Base-by-base conservation (phyloP, 2,113 vertebrate species). In the Entomyzon cyanotis region DNA sequence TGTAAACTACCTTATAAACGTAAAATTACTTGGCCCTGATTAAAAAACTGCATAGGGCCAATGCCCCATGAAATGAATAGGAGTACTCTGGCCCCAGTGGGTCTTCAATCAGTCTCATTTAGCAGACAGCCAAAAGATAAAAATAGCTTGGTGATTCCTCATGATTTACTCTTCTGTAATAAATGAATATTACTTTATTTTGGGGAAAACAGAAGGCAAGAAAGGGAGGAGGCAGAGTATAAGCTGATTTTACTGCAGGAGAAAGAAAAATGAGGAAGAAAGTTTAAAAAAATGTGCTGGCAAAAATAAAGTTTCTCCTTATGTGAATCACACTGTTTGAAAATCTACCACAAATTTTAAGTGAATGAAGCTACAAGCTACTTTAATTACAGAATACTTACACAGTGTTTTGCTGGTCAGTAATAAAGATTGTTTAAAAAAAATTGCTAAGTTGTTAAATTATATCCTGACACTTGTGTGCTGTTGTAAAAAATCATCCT, bases 401-500 rank as follows among this genome's bases (percentile, higher is more conserved):
- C 27, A 47, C 11, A 87, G 23, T 56, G 9, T 78, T 97, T 96
- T 80, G 7, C 15, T 75, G 35, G 88, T 90, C 21, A 71, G 10
- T 33, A 62, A 52, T 68, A 69, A 92, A 69, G 46, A 44, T 28
- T 71, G 24, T 35, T 91, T 28, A 87, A 84, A 77, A 14, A 14
- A n/a, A 52, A 17, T 85, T 93, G 69, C 35, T 69, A 87, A 88
- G 30, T 53, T 85, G 15, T 89, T 92, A 20, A 18, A 81, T 87
- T 96, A 55, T 52, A 84, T 56, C 28, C 87, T 94, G 73, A 74
- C 49, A 89, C 68, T 95, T 88, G n/a, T 42, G 33, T 86, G 46
- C 80, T 94, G 75, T 60, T 90, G 90, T 78, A 52, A 96, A 94
- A 58, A 88, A 84, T 89, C 79, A 65, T 89, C 60, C 46, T 95